phyloP scores from a whole-genome alignment of 2,888 invertebrate species.

The Bibio marci region DNA sequence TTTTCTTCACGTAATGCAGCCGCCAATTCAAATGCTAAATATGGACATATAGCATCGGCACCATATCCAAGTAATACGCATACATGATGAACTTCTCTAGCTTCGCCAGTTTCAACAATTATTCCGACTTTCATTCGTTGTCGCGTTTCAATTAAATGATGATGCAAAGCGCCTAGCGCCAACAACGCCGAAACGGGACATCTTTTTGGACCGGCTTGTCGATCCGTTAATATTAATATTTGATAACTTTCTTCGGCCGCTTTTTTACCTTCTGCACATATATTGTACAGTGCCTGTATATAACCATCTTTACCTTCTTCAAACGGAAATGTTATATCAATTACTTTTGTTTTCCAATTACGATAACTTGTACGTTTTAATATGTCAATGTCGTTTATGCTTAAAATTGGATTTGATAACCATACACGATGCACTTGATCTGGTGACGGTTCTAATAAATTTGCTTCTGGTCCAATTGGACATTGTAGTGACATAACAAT shows the following conservation, averaged over 20 bases:
- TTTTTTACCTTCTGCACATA: constrained; percentile 63
- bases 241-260: constrained; percentile 68
- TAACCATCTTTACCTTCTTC: constrained; percentile 59
- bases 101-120: constrained; percentile 90
- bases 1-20: constrained; percentile 71
- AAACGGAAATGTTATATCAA: constrained; percentile 78
- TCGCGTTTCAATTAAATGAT: constrained; percentile 84
- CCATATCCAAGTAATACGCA: constrained; percentile 91
- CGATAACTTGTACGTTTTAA: constrained; percentile 68
- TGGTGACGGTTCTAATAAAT: constrained; percentile 78
- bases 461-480: constrained; percentile 92
- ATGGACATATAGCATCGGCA: constrained; percentile 95
- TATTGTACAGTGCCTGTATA: constrained; percentile 55
- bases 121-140: constrained; percentile 93
- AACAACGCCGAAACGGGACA: constrained; percentile 68
- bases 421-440: constrained; percentile 79
- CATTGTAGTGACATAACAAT: constrained; percentile 97
- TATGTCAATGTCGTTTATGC: constrained; percentile 76
- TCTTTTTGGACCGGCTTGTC: constrained; percentile 41
- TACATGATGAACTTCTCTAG: constrained; percentile 90
- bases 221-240: constrained; percentile 75
- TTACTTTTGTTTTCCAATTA: constrained; percentile 72
- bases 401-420: constrained; percentile 85
- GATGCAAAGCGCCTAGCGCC: constrained; percentile 86
- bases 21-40: constrained; percentile 87